Conservation (phyloP, 1,140 invertebrate species). For the Lanistes nyassanus region DNA sequence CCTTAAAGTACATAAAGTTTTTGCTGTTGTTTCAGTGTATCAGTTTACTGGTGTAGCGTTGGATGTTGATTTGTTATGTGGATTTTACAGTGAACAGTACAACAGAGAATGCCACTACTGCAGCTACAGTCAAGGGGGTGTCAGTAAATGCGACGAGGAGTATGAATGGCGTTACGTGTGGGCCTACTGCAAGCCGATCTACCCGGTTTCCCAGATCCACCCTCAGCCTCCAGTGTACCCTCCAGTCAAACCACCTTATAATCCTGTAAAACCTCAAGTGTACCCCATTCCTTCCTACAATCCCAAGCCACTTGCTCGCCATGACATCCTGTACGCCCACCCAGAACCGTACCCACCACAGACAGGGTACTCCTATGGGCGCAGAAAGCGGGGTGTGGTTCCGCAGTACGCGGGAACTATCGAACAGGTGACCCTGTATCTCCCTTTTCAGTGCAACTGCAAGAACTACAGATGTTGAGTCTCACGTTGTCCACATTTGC, state of each 20-base stretch:
- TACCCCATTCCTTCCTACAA: not conserved
- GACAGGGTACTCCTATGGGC: not conserved
- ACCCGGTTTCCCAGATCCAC: not conserved
- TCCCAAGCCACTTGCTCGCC: no score
- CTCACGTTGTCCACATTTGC: not conserved
- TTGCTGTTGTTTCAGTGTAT: no score
- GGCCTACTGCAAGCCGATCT: conserved; percentile 24
- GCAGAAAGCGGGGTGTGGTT: conserved; percentile 8
- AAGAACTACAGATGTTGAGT: conserved; percentile 16
- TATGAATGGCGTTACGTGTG: conserved; percentile 20
- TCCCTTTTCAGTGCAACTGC: conserved; percentile 19
- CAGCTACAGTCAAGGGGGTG: conserved; percentile 2
- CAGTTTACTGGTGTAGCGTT: no score
- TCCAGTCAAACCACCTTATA: not conserved
- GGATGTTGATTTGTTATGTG: not conserved
- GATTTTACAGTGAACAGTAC: conserved; percentile 12
- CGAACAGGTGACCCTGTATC: conserved; percentile 12
- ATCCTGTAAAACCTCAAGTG: not conserved
- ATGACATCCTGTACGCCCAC: conserved; percentile 6
- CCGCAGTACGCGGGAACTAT: not conserved
- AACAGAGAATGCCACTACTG: conserved; percentile 28
- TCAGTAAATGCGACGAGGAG: conserved; percentile 20
- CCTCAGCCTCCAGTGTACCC: not conserved
- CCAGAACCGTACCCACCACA: not conserved
- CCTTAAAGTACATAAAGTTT: no score